Base-by-base conservation (phyloP, 2,797 vertebrate genomes). In the Zalophus californianus region DNA sequence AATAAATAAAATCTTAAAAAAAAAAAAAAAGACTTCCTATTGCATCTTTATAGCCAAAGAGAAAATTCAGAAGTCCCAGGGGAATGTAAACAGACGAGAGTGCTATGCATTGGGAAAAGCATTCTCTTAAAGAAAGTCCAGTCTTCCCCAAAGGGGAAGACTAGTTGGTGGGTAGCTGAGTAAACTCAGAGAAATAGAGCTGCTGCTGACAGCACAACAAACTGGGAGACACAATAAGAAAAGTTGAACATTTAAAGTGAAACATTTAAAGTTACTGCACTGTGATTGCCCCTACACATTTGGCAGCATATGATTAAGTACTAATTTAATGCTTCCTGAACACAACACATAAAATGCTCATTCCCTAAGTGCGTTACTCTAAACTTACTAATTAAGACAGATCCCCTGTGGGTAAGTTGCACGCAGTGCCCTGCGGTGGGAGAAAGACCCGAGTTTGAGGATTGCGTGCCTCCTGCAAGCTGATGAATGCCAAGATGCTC, bases 291-390 rank as follows among this genome's bases (percentile, higher is more conserved):
- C 35, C 62, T 64, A 73, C 60, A 38, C 29, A 48, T 50, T 44
- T 20, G 54, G 21, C 18, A 91, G 25, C 41, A 77, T 12, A 3
- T 48, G 15, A 62, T 15, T 82, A 90, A 70, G 32, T 3, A 29
- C 23, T 80, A 62, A 84, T 78, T 56, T 78, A 85, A 87, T 41
- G n/a, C n/a, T 89, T 96, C 77, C 27, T 79, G 73, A 94, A 62
- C 14, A 52, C 23, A 77, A 52, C 8, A 66, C 2, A 25, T 29
- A 60, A 35, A 52, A 14, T 54, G 14, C 20, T 83, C 35, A 18
- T 70, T 84, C 56, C 90, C 50, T 41, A 78, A 78, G 54, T 58
- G 21, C 1, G 4, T 44, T 72, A 41, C 25, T 86, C 54, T 64
- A 58, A 94, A 86, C 21, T 54, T 66, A 35, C n/a, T 58, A 38